These are phyloP conservation scores for Corapipo altera DNA, from an alignment of 2,113 vertebrate genomes.

Conservation along the genomic window DNA sequence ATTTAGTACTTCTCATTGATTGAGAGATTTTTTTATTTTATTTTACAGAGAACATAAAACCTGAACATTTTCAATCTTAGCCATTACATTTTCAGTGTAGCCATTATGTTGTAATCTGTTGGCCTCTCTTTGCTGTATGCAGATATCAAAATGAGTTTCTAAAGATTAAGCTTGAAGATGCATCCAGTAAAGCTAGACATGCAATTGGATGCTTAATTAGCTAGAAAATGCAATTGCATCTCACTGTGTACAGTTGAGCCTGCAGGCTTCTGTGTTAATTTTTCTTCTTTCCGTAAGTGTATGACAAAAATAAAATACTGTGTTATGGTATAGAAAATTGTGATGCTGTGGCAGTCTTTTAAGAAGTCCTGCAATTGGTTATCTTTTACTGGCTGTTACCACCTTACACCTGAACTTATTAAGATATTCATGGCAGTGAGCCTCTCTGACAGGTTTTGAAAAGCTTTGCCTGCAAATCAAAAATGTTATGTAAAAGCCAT, in stretches of 20 bases:
- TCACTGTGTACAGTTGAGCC: not conserved
- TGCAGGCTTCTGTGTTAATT: not conserved
- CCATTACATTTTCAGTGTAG: not conserved
- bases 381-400: not conserved
- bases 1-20: not conserved
- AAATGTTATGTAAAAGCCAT: not conserved
- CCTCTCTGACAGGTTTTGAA: not conserved
- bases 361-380: not conserved
- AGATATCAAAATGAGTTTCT: not conserved
- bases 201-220: conserved; percentile 14
- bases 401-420: not conserved
- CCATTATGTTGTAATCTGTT: not conserved
- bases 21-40: not conserved
- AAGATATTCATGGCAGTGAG: not conserved
- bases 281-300: not conserved
- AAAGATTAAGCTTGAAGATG: not conserved
- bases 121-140: not conserved
- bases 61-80: not conserved
- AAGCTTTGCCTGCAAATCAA: not conserved
- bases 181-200: not conserved
- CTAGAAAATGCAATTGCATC: conserved; percentile 4
- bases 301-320: not conserved
- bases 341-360: not conserved
- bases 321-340: not conserved
- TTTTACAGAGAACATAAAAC: not conserved